Percentiles rank a stretch among this genome's conserved stretches.
These are phyloP conservation scores for Penelope pileata DNA, from an alignment of 2,113 vertebrate genomes.

Conservation along the genomic window DNA sequence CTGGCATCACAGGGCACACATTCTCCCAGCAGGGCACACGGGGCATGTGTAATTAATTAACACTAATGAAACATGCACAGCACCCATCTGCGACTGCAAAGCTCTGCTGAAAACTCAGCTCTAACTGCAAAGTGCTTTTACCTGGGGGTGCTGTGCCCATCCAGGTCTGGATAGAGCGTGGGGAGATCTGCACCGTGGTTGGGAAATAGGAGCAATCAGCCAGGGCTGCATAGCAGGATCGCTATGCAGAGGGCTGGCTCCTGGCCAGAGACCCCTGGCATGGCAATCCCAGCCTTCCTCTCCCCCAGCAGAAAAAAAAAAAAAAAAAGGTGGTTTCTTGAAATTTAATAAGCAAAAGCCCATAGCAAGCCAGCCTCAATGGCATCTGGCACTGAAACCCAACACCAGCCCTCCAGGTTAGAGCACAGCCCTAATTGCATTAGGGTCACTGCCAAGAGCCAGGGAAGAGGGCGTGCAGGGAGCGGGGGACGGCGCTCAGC, in stretches of 20 bases:
- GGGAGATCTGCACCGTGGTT: background rate
- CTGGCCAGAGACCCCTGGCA: conserved; percentile 38
- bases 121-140: background rate
- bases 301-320: background rate
- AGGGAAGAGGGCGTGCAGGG: background rate
- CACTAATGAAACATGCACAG: background rate
- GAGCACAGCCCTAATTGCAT: background rate
- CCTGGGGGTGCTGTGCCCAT: background rate
- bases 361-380: background rate
- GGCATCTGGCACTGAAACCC: conserved; percentile 49
- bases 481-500: rapidly evolving
- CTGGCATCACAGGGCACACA: background rate
- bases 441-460: background rate
- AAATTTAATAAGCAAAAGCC: conserved; percentile 33
- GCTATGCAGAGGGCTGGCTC: background rate
- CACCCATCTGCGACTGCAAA: background rate
- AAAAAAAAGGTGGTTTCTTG: background rate
- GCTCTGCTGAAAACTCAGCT: background rate
- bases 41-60: background rate
- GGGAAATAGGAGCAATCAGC: background rate
- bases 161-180: rapidly evolving
- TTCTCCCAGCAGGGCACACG: background rate
- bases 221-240: background rate
- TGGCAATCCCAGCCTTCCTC: background rate
- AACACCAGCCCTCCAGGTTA: background rate